These are phyloP conservation scores for Crocidura indochinensis DNA, from an alignment of 2,797 vertebrate species.

Conservation along the genomic window DNA sequence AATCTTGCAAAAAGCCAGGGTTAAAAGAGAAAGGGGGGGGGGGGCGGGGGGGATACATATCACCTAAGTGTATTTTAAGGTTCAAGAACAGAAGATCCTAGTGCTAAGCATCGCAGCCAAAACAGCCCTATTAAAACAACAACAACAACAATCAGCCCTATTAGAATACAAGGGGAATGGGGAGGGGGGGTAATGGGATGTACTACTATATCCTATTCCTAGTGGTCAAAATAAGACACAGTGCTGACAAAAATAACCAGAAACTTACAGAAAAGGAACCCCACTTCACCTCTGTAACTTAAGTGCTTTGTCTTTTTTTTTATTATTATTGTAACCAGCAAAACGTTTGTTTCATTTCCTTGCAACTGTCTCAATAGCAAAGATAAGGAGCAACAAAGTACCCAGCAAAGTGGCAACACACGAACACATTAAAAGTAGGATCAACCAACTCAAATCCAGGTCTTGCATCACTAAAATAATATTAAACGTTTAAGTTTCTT, in stretches of 20 bases:
- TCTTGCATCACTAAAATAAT: background rate
- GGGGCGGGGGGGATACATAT: background rate
- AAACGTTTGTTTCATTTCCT: slow-evolving; percentile 1
- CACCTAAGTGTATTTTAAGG: background rate
- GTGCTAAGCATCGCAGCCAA: slow-evolving; percentile 48
- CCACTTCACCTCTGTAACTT: background rate
- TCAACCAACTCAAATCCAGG: background rate
- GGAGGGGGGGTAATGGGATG: background rate
- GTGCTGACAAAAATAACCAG: slow-evolving; percentile 34
- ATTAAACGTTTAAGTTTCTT: slow-evolving; percentile 43
- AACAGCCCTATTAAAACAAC: background rate
- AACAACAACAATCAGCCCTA: slow-evolving; percentile 31
- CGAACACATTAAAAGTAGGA: slow-evolving; percentile 35
- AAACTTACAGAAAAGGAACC: slow-evolving; percentile 42
- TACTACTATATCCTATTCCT: background rate
- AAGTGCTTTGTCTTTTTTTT: background rate
- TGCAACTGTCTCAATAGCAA: slow-evolving; percentile 37
- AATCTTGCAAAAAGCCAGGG: slow-evolving; percentile 55
- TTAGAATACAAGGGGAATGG: background rate
- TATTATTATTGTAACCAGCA: background rate
- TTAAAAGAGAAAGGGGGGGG: slow-evolving; percentile 58
- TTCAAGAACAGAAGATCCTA: slow-evolving; percentile 40
- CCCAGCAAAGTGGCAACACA: background rate
- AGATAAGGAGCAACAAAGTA: slow-evolving; percentile 53
- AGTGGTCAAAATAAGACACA: slow-evolving; percentile 14